phyloP scores from a whole-genome alignment of 2,797 vertebrate genomes.

The Parambassis ranga region DNA sequence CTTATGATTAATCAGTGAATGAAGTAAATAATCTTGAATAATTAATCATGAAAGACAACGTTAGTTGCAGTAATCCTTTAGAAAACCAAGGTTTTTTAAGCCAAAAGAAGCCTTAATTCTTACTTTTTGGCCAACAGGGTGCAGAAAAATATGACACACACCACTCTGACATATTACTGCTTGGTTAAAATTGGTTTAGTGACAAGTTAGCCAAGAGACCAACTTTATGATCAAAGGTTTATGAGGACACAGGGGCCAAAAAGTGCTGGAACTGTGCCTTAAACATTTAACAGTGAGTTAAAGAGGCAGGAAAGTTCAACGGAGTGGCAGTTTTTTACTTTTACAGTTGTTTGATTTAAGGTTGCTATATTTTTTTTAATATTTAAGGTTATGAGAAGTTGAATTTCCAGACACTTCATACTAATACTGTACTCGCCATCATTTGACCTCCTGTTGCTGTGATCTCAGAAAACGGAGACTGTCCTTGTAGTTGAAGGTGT shows the following conservation, averaged over 20 bases:
- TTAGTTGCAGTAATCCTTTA: not conserved
- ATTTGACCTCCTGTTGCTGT: conserved; percentile 26
- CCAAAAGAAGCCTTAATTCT: accelerated
- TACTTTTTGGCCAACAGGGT: not conserved
- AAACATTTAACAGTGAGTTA: not conserved
- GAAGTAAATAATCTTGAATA: too few relatives aligned
- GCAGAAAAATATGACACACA: not conserved
- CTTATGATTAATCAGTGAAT: too few relatives aligned
- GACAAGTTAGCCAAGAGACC: not conserved
- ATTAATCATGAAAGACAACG: too few relatives aligned
- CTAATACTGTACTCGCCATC: not conserved
- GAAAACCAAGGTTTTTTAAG: not conserved
- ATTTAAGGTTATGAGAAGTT: not conserved
- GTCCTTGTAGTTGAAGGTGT: conserved; percentile 22
- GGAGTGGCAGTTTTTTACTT: not conserved
- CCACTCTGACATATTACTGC: too few relatives aligned
- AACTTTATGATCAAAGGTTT: not conserved
- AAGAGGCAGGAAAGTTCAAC: not conserved
- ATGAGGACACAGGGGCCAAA: conserved; percentile 15
- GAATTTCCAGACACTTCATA: not conserved
- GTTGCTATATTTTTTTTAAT: not conserved
- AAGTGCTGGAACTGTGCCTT: not conserved
- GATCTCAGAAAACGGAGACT: not conserved
- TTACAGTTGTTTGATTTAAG: not conserved
- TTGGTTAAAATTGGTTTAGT: not conserved